Conservation (phyloP, 2,797 vertebrate genomes). For the Falco berigora region DNA sequence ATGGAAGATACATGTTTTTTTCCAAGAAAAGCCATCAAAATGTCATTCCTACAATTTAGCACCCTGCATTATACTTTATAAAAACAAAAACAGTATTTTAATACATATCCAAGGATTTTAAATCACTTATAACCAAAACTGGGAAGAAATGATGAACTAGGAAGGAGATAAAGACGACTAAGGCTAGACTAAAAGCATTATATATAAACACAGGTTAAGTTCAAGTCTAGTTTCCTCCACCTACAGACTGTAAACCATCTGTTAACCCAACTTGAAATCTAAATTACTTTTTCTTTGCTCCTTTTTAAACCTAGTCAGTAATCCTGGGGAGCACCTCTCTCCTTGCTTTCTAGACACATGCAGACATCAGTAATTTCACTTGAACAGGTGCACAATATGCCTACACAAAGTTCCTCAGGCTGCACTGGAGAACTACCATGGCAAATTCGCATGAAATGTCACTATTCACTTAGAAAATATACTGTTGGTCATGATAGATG, state of each 20-base stretch:
- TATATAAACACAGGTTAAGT: neutral
- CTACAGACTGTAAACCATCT: neutral
- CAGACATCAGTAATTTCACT: neutral
- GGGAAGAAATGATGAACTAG: neutral
- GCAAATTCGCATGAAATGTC: neutral
- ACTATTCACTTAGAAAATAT: neutral
- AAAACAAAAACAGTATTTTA: constrained; percentile 17
- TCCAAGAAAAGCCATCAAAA: neutral
- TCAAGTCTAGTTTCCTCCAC: neutral
- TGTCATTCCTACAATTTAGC: neutral
- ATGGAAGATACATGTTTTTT: neutral
- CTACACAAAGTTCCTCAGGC: neutral
- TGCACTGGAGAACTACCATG: neutral
- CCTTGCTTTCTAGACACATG: neutral
- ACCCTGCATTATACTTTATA: neutral
- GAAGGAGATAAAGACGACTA: neutral
- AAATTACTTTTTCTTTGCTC: neutral
- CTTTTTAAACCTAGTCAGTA: neutral
- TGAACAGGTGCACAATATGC: neutral
- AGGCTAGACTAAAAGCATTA: neutral
- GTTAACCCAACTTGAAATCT: neutral
- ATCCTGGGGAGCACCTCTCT: neutral
- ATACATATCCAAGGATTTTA: neutral
- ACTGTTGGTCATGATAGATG: neutral
- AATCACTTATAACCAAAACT: neutral